Evolutionary conservation across 2,797 vertebrate genomes (phyloP).

Genomic region (Podarcis siculus): DNA sequence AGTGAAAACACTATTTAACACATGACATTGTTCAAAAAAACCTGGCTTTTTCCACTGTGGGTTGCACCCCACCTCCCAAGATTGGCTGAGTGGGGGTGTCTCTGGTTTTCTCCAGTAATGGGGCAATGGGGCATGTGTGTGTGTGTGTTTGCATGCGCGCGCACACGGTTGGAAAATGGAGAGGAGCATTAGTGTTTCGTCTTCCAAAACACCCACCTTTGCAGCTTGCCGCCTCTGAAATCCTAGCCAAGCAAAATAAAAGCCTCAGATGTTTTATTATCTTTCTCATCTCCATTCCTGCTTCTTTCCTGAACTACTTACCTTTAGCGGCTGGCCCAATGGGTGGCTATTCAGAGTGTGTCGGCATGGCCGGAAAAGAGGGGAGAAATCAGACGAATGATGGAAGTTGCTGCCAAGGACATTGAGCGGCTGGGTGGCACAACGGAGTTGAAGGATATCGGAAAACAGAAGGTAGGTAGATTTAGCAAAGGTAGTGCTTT

Average conservation of each 20-base stretch:
- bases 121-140: too few species aligned
- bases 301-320: background rate
- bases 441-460: constrained; percentile 87
- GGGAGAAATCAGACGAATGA: constrained; percentile 90
- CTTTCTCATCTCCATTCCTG: background rate
- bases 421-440: constrained; percentile 89
- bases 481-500: background rate
- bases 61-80: too few species aligned
- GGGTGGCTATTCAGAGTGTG: constrained; percentile 94
- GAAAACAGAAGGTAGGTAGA: constrained; percentile 85
- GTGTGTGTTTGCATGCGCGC: too few species aligned
- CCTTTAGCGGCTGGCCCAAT: constrained; percentile 86
- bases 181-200: background rate
- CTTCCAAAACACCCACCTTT: background rate
- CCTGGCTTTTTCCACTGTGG: too few species aligned
- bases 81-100: too few species aligned
- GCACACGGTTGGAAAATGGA: too few species aligned
- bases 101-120: too few species aligned
- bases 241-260: background rate
- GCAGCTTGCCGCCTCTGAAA: background rate
- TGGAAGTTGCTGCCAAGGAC: constrained; percentile 90
- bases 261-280: background rate
- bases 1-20: background rate
- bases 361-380: constrained; percentile 96
- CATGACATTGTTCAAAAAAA: background rate